Evolutionary conservation across 2,113 vertebrate species (phyloP).

Genomic region (Colius striatus): DNA sequence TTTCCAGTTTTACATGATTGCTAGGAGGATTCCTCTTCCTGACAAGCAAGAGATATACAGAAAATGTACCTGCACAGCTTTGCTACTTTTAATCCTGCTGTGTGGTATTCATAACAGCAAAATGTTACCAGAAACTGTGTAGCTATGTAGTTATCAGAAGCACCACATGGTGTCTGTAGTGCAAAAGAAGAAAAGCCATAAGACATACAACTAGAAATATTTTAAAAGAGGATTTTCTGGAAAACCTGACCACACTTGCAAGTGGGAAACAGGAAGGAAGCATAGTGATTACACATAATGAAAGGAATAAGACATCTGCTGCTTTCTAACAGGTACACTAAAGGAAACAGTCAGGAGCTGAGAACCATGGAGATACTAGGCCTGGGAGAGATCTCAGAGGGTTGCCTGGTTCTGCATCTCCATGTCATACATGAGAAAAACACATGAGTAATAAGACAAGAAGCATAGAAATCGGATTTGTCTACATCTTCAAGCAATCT

Average conservation of each 20-base stretch:
- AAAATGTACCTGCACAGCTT: neutral
- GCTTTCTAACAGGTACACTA: neutral
- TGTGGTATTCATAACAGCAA: neutral
- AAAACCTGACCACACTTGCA: neutral
- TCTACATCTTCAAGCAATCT: neutral
- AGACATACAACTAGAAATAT: neutral
- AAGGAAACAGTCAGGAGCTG: neutral
- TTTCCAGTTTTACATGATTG: neutral
- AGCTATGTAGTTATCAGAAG: conserved; percentile 16
- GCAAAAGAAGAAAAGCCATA: conserved; percentile 15
- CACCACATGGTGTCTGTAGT: conserved; percentile 62
- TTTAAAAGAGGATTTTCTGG: neutral
- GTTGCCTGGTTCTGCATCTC: no score
- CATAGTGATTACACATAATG: neutral
- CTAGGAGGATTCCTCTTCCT: neutral
- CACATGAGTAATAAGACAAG: neutral
- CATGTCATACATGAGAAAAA: neutral
- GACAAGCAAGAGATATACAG: neutral
- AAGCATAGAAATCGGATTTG: neutral
- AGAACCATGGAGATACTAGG: neutral
- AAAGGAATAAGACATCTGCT: neutral
- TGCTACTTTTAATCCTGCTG: neutral
- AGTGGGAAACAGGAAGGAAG: neutral
- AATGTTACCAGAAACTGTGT: neutral
- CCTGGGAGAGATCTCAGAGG: neutral